A percentile compares a stretch with the other conserved stretches of the same genome.
phyloP scores from a whole-genome alignment of 2,888 invertebrate genomes.

The Phania funesta region DNA sequence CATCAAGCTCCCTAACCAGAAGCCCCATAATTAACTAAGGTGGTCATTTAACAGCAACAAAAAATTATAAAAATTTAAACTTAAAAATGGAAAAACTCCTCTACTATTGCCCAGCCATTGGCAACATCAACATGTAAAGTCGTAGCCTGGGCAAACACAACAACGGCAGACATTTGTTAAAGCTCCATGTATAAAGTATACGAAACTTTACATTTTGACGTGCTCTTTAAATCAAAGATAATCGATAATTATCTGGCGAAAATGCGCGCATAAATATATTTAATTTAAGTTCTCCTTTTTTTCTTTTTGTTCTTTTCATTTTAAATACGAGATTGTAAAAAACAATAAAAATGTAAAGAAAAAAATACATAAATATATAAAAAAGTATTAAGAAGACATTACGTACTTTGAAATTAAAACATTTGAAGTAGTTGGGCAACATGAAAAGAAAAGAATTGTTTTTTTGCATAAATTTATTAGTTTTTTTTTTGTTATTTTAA shows the following conservation, averaged over 20 bases:
- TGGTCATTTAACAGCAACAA: constrained; percentile 74
- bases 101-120: neutral
- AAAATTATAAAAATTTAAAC: constrained; percentile 13
- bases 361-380: constrained; percentile 28
- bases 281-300: constrained; percentile 26
- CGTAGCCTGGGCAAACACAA: constrained; percentile 20
- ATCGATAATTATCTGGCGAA: constrained; percentile 78
- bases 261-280: constrained; percentile 67
- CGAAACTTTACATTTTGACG: constrained; percentile 68
- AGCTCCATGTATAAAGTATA: neutral
- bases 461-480: constrained; percentile 51
- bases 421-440: constrained; percentile 50
- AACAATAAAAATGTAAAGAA: neutral
- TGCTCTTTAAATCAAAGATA: constrained; percentile 78
- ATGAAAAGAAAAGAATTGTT: constrained; percentile 61
- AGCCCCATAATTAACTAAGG: constrained; percentile 78
- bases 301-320: neutral
- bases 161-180: constrained; percentile 4
- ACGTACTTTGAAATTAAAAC: constrained; percentile 64
- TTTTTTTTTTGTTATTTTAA: constrained; percentile 42
- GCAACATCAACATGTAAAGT: constrained; percentile 29
- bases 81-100: neutral
- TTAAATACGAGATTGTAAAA: constrained; percentile 32
- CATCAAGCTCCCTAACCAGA: constrained; percentile 72
- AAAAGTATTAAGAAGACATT: constrained; percentile 53